phyloP scores from a whole-genome alignment of 1,140 invertebrate genomes.

The Ceratina calcarata region DNA sequence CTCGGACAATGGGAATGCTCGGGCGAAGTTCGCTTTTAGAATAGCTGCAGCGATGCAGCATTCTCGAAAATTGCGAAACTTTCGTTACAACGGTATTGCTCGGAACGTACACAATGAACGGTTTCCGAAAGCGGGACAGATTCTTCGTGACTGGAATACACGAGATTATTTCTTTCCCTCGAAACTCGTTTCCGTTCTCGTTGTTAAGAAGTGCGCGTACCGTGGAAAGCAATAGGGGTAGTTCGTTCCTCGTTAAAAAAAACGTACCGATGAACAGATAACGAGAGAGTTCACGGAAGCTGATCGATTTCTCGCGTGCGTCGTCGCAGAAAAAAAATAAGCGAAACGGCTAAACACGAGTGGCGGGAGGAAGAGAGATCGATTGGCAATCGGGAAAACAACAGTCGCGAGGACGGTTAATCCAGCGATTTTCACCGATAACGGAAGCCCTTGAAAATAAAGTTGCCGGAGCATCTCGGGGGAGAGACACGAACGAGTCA shows the following conservation, averaged over 20 bases:
- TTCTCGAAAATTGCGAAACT: not conserved
- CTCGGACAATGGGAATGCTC: no score
- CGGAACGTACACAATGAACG: not conserved
- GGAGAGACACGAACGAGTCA: constrained; percentile 47
- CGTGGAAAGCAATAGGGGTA: not conserved
- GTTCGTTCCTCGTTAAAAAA: constrained; percentile 13
- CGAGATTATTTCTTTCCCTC: not conserved
- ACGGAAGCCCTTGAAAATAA: constrained; percentile 62
- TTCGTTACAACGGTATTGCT: not conserved
- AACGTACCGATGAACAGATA: constrained; percentile 22
- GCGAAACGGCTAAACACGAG: not conserved
- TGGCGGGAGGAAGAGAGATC: not conserved
- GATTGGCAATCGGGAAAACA: not conserved
- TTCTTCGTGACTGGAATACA: not conserved
- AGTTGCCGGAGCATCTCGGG: constrained; percentile 43
- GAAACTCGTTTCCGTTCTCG: not conserved
- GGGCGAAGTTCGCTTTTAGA: no score
- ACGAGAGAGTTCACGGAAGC: constrained; percentile 1
- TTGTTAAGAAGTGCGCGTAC: not conserved
- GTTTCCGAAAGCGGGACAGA: not conserved
- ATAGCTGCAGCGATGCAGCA: not conserved
- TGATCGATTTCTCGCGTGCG: constrained; percentile 7
- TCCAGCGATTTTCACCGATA: constrained; percentile 47
- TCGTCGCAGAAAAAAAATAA: not conserved
- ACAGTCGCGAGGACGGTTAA: constrained; percentile 30